These are phyloP conservation scores for Aphodius sticticus DNA, from an alignment of 2,888 invertebrate species.

Conservation along the genomic window DNA sequence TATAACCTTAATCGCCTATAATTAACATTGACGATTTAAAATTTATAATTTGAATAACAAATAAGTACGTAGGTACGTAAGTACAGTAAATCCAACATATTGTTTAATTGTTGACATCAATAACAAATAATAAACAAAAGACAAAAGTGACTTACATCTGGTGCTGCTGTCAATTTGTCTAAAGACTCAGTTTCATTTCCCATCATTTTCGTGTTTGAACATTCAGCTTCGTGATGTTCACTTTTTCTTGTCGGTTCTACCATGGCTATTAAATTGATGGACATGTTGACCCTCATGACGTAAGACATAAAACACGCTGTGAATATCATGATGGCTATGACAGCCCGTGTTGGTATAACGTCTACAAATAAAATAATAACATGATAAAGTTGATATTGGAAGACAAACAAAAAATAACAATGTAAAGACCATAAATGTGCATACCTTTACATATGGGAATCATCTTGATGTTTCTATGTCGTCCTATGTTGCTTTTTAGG, in stretches of 20 bases:
- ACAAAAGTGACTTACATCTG: conserved; percentile 41
- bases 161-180: conserved; percentile 39
- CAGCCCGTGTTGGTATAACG: conserved; percentile 62
- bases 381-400: too few species aligned
- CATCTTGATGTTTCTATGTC: background rate
- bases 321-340: conserved; percentile 74
- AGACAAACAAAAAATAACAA: background rate
- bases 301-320: conserved; percentile 77
- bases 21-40: too few species aligned
- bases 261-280: conserved; percentile 78
- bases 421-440: background rate
- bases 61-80: too few species aligned
- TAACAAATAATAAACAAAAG: too few species aligned
- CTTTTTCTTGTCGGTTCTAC: conserved; percentile 61
- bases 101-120: too few species aligned
- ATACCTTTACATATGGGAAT: background rate
- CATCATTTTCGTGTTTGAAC: conserved; percentile 25
- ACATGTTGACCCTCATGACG: conserved; percentile 79
- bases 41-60: too few species aligned
- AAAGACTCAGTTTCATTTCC: conserved; percentile 33
- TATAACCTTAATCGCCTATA: too few species aligned
- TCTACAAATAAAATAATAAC: background rate
- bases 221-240: conserved; percentile 39
- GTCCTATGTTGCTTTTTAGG: background rate
- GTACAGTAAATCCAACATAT: too few species aligned